Conservation (phyloP, 2,113 vertebrate genomes). For the Ptilorrhoa leucosticta region DNA sequence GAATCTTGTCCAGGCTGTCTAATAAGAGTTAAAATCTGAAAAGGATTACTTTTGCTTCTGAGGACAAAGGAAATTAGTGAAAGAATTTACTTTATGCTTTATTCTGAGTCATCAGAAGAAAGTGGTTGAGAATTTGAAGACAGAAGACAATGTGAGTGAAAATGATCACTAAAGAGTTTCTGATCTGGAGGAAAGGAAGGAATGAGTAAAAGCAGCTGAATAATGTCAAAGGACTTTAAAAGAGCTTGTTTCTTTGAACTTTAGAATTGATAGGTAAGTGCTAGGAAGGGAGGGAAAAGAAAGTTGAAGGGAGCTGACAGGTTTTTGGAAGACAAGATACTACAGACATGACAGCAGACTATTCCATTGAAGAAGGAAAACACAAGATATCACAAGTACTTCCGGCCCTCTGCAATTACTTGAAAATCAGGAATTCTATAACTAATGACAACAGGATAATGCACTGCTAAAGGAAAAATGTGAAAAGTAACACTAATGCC, state of each 20-base stretch:
- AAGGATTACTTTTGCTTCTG: neutral
- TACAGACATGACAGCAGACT: neutral
- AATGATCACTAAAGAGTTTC: conserved; percentile 1
- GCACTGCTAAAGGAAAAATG: neutral
- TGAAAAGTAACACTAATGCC: neutral
- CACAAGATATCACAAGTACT: neutral
- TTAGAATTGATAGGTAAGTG: neutral
- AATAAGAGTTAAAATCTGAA: neutral
- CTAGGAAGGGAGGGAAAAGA: neutral
- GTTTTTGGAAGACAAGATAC: neutral
- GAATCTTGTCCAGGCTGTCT: neutral
- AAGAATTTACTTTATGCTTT: neutral
- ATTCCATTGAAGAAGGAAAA: neutral
- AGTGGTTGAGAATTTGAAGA: neutral
- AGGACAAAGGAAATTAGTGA: neutral
- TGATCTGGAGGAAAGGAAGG: neutral
- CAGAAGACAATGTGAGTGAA: neutral
- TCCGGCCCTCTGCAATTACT: neutral
- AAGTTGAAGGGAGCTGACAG: neutral
- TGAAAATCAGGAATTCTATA: neutral
- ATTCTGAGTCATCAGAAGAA: neutral
- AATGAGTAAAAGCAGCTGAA: conserved; percentile 10
- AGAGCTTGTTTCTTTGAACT: conserved; percentile 21
- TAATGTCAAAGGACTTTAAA: conserved; percentile 16
- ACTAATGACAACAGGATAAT: neutral